Conservation (phyloP, 2,113 vertebrate species). For the Oceanites oceanicus region DNA sequence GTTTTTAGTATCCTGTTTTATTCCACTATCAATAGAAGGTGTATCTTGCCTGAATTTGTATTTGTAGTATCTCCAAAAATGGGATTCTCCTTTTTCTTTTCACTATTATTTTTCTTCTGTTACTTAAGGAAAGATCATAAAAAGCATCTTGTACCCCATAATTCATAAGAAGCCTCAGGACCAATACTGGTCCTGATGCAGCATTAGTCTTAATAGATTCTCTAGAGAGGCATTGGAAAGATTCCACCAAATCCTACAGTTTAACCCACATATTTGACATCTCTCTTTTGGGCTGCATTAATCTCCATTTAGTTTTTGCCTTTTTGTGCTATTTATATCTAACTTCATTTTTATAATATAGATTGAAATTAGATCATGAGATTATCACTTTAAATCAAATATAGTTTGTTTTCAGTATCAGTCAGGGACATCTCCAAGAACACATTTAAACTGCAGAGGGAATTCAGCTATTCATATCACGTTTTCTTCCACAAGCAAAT, state of each 20-base stretch:
- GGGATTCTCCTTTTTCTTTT: not conserved
- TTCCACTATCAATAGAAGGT: not conserved
- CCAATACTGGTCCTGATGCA: not conserved
- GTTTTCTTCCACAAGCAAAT: constrained; percentile 1
- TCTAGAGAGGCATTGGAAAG: not conserved
- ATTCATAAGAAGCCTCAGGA: not conserved
- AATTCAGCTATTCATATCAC: constrained; percentile 39
- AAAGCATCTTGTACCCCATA: not conserved
- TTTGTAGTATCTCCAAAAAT: not conserved
- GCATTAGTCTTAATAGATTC: not conserved
- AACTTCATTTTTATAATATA: not conserved
- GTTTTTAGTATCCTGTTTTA: not conserved
- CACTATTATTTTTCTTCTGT: not conserved
- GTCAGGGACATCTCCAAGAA: not conserved
- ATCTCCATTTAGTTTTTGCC: not conserved
- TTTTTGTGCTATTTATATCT: not conserved
- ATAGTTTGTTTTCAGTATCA: not conserved
- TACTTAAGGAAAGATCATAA: not conserved
- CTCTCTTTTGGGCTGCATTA: not conserved
- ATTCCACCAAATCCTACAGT: not conserved
- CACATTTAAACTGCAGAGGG: not conserved
- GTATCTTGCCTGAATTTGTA: not conserved
- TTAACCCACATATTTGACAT: not conserved
- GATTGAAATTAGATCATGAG: not conserved
- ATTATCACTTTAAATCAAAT: not conserved